Evolutionary conservation across 2,888 invertebrate genomes (phyloP).

Genomic region (Caenorhabditis japonica): DNA sequence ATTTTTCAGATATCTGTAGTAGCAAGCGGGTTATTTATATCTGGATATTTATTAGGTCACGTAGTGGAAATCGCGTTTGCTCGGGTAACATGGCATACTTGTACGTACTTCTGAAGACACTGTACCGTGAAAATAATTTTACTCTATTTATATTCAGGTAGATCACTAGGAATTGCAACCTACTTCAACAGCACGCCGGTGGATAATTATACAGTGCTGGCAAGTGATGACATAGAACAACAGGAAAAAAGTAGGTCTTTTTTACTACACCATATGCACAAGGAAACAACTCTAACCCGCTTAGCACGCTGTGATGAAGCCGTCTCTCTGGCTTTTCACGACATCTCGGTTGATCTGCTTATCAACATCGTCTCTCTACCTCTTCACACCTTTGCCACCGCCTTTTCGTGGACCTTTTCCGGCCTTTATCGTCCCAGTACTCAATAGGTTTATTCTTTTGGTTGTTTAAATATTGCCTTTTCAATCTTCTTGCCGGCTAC

Average conservation of each 20-base stretch:
- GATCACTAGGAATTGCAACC: slow-evolving; percentile 2
- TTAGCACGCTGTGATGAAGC: slow-evolving; percentile 14
- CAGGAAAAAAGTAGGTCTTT: neutral
- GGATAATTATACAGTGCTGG: neutral
- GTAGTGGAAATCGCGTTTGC: slow-evolving; percentile 24
- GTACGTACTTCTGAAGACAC: neutral
- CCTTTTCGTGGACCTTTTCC: slow-evolving; percentile 33
- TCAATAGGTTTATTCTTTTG: neutral
- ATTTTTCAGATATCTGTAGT: slow-evolving; percentile 28
- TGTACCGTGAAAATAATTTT: too few relatives aligned
- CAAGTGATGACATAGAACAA: neutral
- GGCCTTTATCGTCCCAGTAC: slow-evolving; percentile 13
- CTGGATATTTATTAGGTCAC: slow-evolving; percentile 26
- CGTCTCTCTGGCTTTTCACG: neutral
- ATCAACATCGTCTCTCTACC: slow-evolving; percentile 23
- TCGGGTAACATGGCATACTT: slow-evolving; percentile 1
- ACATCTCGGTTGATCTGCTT: slow-evolving; percentile 21
- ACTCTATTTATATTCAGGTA: slow-evolving; percentile 1
- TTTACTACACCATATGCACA: too few relatives aligned
- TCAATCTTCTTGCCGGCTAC: too few relatives aligned
- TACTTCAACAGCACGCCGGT: neutral
- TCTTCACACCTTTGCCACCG: slow-evolving; percentile 25
- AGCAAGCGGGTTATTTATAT: slow-evolving; percentile 15
- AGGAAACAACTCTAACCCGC: neutral
- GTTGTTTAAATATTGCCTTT: neutral